These are phyloP conservation scores for Ptychobarbus kaznakovi DNA, from an alignment of 2,797 vertebrate genomes.

Conservation along the genomic window DNA sequence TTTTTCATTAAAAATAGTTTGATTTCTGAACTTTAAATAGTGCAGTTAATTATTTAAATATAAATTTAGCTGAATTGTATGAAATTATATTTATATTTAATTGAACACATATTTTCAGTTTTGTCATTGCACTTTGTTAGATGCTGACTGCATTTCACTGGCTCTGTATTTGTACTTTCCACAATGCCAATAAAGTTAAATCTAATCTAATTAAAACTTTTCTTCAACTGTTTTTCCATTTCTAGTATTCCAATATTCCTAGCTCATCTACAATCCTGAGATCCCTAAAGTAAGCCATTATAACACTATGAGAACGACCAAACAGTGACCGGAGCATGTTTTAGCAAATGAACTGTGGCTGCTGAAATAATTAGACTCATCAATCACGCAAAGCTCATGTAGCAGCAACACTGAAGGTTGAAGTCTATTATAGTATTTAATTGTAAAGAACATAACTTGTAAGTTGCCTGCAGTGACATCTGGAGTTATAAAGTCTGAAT, in stretches of 20 bases:
- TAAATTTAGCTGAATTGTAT: no score
- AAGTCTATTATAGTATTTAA: conserved; percentile 36
- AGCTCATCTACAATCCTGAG: not conserved
- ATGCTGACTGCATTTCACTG: not conserved
- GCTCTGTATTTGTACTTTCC: not conserved
- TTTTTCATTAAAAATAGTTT: not conserved
- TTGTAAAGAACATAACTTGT: conserved; percentile 32
- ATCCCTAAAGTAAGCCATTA: conserved; percentile 32
- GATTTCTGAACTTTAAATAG: not conserved
- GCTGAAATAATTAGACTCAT: conserved; percentile 55
- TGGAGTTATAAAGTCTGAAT: conserved; percentile 62
- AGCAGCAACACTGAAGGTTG: conserved; percentile 39
- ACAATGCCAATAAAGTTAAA: conserved; percentile 5
- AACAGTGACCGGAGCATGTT: conserved; percentile 49
- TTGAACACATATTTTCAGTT: not conserved
- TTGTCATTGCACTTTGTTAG: not conserved
- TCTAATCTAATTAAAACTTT: conserved; percentile 11
- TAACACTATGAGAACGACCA: conserved; percentile 47
- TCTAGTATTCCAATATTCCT: conserved; percentile 47
- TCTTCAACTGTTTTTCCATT: conserved; percentile 16
- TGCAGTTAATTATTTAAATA: no score
- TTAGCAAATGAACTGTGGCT: conserved; percentile 45
- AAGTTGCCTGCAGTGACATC: conserved; percentile 73
- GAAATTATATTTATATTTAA: not conserved
- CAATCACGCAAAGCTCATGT: conserved; percentile 42